Conservation (phyloP, 2,888 invertebrate genomes). For the Andrena chrysosceles region DNA sequence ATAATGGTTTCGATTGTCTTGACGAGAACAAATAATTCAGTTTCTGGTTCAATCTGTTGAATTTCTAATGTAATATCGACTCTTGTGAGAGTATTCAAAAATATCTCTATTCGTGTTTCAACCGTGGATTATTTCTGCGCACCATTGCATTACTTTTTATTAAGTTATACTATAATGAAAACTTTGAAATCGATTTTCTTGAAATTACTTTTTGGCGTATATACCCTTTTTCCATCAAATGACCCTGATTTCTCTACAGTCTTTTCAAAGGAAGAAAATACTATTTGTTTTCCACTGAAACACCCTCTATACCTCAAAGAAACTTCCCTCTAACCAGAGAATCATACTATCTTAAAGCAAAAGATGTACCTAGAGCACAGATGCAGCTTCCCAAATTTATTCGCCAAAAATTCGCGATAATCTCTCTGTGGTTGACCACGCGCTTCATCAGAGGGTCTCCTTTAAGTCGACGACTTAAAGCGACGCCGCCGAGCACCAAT, state of each 20-base stretch:
- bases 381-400: slow-evolving; percentile 51
- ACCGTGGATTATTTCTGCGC: background rate
- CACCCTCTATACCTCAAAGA: background rate
- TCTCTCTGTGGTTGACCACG: slow-evolving; percentile 12
- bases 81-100: background rate
- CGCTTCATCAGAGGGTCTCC: slow-evolving; percentile 8
- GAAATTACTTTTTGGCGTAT: too few species aligned
- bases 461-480: slow-evolving; percentile 70
- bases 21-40: background rate
- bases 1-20: background rate
- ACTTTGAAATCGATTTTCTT: too few species aligned
- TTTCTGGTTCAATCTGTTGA: background rate
- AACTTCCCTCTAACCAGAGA: background rate
- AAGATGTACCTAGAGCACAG: slow-evolving; percentile 61
- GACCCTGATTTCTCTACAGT: background rate
- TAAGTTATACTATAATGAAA: too few species aligned
- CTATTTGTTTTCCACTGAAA: background rate
- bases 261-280: background rate
- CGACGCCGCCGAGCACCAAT: slow-evolving; percentile 10
- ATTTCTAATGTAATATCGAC: background rate
- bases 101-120: too few species aligned
- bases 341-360: background rate
- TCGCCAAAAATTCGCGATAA: slow-evolving; percentile 34
- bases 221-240: too few species aligned
- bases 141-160: too few species aligned